These are phyloP conservation scores for Alosa alosa DNA, from an alignment of 2,113 vertebrate genomes.

Conservation along the genomic window DNA sequence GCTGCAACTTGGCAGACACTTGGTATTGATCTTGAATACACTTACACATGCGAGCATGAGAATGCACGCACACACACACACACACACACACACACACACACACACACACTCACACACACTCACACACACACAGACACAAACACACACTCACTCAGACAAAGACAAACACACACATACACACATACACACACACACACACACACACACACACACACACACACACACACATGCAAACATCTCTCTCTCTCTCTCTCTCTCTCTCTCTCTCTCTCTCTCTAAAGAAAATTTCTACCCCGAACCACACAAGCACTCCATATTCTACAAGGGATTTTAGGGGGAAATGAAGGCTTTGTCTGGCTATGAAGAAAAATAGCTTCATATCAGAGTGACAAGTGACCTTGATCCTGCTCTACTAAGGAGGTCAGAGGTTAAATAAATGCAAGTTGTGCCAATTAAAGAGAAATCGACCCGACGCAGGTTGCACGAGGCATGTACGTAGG, in stretches of 20 bases:
- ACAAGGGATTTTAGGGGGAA: too few relatives aligned
- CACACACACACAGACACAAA: slow-evolving; percentile 5
- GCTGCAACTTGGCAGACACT: slow-evolving; percentile 38
- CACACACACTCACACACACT: background rate
- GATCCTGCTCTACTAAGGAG: background rate
- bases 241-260: too few relatives aligned
- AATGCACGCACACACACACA: background rate
- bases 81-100: slow-evolving; percentile 12
- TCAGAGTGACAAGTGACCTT: background rate
- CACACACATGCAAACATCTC: too few relatives aligned
- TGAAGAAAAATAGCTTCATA: background rate
- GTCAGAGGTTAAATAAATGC: background rate
- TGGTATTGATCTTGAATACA: slow-evolving; percentile 37
- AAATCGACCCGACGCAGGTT: background rate
- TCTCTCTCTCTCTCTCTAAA: too few relatives aligned
- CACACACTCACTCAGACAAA: too few relatives aligned
- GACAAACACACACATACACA: background rate
- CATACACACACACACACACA: background rate
- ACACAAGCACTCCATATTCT: too few relatives aligned
- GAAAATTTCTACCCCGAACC: too few relatives aligned
- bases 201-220: too few relatives aligned
- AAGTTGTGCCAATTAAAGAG: background rate
- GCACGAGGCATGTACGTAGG: background rate
- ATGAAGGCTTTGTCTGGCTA: too few relatives aligned
- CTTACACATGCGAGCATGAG: slow-evolving; percentile 5